phyloP scores from a whole-genome alignment of 1,140 invertebrate species.

The Formica exsecta region DNA sequence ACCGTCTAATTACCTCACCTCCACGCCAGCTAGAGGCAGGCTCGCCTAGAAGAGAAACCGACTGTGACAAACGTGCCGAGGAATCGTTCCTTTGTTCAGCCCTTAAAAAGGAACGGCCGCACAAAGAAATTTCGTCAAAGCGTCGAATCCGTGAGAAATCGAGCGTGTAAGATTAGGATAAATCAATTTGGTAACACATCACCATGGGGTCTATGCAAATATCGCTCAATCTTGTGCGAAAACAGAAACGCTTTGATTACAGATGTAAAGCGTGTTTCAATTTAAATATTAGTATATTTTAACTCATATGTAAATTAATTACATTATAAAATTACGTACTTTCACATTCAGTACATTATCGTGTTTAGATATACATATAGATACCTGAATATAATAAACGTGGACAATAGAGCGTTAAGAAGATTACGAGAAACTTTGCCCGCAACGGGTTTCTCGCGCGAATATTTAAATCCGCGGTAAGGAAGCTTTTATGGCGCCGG shows the following conservation, averaged over 20 bases:
- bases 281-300: not conserved
- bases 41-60: conserved; percentile 37
- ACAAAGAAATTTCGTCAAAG: conserved; percentile 53
- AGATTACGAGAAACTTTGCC: not conserved
- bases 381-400: not conserved
- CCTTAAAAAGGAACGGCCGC: not conserved
- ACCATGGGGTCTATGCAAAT: conserved; percentile 35
- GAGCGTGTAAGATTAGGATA: not conserved
- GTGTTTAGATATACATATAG: not conserved
- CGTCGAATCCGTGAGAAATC: conserved; percentile 34
- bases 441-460: conserved; percentile 43
- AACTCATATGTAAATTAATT: not conserved
- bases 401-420: not conserved
- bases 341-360: not conserved
- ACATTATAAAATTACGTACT: not conserved
- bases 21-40: conserved; percentile 31
- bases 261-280: not conserved
- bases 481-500: conserved; percentile 48
- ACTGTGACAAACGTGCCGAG: conserved; percentile 70
- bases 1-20: conserved; percentile 68
- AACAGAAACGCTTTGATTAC: not conserved
- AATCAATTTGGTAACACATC: conserved; percentile 47
- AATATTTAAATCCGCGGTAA: conserved; percentile 57
- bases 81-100: conserved; percentile 61
- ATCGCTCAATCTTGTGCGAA: not conserved